A percentile compares a stretch with the other conserved stretches of the same genome.
These are phyloP conservation scores for Andrena marginata DNA, from an alignment of 2,888 invertebrate genomes.

Conservation along the genomic window DNA sequence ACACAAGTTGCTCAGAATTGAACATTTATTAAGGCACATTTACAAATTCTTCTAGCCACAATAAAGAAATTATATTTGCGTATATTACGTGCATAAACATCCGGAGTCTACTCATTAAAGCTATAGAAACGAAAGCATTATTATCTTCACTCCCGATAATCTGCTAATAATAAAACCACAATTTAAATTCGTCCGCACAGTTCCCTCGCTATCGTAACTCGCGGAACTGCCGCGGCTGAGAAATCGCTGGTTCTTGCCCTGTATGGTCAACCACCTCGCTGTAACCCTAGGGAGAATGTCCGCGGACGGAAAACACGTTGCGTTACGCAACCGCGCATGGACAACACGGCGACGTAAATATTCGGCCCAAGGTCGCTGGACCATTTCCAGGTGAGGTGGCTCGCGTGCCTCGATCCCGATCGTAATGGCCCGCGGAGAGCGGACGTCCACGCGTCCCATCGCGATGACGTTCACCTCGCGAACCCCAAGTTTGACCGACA, in stretches of 20 bases:
- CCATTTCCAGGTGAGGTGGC: slow-evolving; percentile 62
- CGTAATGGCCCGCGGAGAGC: not conserved
- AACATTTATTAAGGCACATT: no score
- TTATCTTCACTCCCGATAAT: no score
- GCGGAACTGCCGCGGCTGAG: not conserved
- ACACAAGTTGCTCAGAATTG: no score
- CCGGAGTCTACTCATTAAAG: no score
- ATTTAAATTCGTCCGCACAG: no score
- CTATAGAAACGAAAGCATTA: no score
- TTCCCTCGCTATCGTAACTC: not conserved
- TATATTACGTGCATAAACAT: no score
- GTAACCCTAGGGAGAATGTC: slow-evolving; percentile 39
- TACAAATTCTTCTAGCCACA: no score
- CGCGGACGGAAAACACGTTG: slow-evolving; percentile 48
- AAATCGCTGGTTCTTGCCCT: slow-evolving; percentile 1
- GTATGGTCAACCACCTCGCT: slow-evolving; percentile 59
- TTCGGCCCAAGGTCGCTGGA: slow-evolving; percentile 81
- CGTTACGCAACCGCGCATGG: slow-evolving; percentile 55
- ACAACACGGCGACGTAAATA: slow-evolving; percentile 67
- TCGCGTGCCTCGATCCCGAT: slow-evolving; percentile 10
- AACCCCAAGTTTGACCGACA: no score
- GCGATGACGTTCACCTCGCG: not conserved
- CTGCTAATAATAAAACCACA: no score
- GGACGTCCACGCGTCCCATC: not conserved
- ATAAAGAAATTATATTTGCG: no score